phyloP scores from a whole-genome alignment of 2,797 vertebrate genomes.

The Delichon dasypus region DNA sequence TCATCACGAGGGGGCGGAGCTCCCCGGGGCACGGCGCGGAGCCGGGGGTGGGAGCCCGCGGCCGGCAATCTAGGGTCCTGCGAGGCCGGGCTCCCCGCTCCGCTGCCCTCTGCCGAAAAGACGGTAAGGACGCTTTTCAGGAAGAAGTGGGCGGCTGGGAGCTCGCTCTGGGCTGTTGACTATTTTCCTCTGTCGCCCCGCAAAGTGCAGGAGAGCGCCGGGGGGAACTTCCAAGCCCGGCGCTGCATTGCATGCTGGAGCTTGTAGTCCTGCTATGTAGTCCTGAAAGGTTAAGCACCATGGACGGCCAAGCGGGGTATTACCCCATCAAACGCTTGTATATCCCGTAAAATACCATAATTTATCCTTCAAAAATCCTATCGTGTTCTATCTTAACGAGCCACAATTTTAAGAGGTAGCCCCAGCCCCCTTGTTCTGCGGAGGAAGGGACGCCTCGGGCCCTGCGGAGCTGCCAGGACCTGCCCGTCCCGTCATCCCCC shows the following conservation, averaged over 20 bases:
- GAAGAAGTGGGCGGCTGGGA: not conserved
- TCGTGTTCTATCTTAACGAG: not conserved
- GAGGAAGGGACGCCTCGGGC: accelerated
- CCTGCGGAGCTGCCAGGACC: slow-evolving; percentile 7
- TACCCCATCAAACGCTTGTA: accelerated
- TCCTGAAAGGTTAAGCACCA: not conserved
- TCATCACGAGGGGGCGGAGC: not conserved
- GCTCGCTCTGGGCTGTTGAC: too few species aligned
- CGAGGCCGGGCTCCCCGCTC: accelerated
- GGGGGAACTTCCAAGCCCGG: accelerated
- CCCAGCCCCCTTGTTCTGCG: accelerated
- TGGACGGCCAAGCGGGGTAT: accelerated
- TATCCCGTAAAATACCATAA: accelerated
- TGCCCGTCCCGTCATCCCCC: not conserved
- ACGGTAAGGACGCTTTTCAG: not conserved
- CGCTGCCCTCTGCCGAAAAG: too few species aligned
- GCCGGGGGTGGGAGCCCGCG: accelerated
- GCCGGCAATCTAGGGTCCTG: accelerated
- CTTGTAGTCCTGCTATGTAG: not conserved
- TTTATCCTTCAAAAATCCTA: not conserved
- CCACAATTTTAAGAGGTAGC: accelerated
- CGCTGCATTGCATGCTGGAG: not conserved
- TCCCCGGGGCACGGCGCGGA: accelerated
- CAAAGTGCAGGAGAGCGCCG: not conserved
- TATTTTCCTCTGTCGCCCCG: not conserved